phyloP scores from a whole-genome alignment of 2,888 invertebrate genomes.

The Dolichopus griseipennis region DNA sequence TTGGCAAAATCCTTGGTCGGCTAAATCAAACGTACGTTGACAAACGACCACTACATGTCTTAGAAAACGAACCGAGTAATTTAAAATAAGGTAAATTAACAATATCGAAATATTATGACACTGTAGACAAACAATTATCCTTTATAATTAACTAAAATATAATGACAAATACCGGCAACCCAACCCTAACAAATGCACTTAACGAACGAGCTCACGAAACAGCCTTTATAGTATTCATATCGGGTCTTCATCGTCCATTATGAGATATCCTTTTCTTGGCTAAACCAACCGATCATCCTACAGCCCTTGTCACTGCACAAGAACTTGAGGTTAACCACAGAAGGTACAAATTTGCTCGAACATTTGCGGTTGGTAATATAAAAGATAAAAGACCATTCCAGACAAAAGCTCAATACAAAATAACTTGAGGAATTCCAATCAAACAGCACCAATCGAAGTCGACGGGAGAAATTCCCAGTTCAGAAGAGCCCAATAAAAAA shows the following conservation, averaged over 20 bases:
- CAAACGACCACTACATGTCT: too few species aligned
- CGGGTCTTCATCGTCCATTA: constrained; percentile 15
- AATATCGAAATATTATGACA: constrained; percentile 23
- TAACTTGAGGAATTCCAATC: not conserved
- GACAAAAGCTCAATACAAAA: too few species aligned
- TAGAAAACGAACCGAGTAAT: too few species aligned
- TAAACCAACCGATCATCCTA: constrained; percentile 18
- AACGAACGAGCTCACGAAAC: constrained; percentile 20
- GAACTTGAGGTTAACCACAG: constrained; percentile 19
- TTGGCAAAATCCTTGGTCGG: too few species aligned
- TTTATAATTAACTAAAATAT: constrained; percentile 20
- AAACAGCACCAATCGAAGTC: not conserved
- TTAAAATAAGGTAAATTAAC: too few species aligned
- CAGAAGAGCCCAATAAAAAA: not conserved
- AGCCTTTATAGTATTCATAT: constrained; percentile 15
- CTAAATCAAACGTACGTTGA: too few species aligned
- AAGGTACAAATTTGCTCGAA: constrained; percentile 16
- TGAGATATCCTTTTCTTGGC: constrained; percentile 20
- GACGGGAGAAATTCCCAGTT: not conserved
- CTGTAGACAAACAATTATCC: constrained; percentile 20
- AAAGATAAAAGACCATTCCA: not conserved
- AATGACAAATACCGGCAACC: constrained; percentile 19
- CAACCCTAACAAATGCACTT: constrained; percentile 16
- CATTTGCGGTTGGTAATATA: not conserved
- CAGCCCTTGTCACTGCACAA: constrained; percentile 20